Evolutionary conservation across 2,797 vertebrate species (phyloP).

Genomic region (Pantherophis alleghaniensis): DNA sequence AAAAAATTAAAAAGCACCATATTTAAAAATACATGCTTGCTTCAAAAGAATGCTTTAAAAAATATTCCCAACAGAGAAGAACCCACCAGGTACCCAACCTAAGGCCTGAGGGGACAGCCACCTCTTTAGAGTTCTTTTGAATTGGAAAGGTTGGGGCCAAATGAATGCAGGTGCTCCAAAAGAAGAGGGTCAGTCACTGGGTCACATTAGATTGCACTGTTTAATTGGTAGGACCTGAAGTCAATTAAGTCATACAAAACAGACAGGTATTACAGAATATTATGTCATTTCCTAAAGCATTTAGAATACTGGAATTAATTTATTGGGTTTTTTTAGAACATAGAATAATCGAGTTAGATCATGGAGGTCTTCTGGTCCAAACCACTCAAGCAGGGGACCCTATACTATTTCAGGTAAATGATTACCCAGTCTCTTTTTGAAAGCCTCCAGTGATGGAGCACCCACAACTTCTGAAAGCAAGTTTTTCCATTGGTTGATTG

Average conservation of each 20-base stretch:
- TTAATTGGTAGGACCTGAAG: not conserved
- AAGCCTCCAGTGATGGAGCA: not conserved
- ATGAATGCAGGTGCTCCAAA: not conserved
- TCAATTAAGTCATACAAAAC: not conserved
- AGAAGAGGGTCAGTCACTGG: not conserved
- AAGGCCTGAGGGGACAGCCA: not conserved
- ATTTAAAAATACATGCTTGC: not conserved
- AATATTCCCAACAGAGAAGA: not conserved
- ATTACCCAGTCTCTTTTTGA: not conserved
- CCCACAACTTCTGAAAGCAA: not conserved
- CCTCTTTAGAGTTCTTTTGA: not conserved
- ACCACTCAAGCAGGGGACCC: not conserved
- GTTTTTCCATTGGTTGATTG: not conserved
- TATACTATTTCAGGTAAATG: not conserved
- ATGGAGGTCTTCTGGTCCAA: not conserved
- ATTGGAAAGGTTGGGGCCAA: not conserved
- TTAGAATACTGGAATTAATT: not conserved
- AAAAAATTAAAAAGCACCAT: not conserved
- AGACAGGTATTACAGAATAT: not conserved
- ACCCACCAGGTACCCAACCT: not conserved
- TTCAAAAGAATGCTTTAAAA: not conserved
- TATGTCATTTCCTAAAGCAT: not conserved
- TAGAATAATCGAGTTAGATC: not conserved
- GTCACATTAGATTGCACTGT: not conserved
- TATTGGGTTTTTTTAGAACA: not conserved